Evolutionary conservation across 92 coral and sea anemone species (phyloP).

Genomic region (Desmophyllum pertusum): DNA sequence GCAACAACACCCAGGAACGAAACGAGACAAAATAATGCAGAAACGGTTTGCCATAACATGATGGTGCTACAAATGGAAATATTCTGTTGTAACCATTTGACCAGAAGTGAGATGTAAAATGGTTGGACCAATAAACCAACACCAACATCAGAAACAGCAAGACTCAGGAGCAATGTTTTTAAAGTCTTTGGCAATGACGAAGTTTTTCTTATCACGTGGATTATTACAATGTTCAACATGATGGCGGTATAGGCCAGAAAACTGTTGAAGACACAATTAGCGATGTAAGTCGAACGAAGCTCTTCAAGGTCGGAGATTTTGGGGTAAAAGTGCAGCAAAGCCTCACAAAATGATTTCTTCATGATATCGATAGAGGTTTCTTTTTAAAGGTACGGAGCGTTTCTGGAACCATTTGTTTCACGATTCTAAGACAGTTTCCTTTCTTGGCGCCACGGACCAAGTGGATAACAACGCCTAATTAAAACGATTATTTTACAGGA

Average conservation of each 20-base stretch:
- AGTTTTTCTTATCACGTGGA: background rate
- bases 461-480: too few species aligned
- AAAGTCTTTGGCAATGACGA: background rate
- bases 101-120: background rate
- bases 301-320: background rate
- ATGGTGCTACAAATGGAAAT: too few species aligned
- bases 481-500: too few species aligned
- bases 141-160: constrained; percentile 3
- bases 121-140: background rate
- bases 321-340: background rate
- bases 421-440: too few species aligned
- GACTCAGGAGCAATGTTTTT: constrained; percentile 1
- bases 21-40: too few species aligned
- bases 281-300: background rate
- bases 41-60: too few species aligned
- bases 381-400: too few species aligned
- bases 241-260: background rate
- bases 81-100: background rate
- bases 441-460: too few species aligned
- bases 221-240: background rate
- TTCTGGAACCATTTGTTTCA: too few species aligned
- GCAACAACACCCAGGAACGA: too few species aligned
- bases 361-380: background rate
- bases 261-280: background rate
- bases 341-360: background rate